Percentiles rank a stretch among this genome's conserved stretches.
phyloP scores from a whole-genome alignment of 2,113 vertebrate genomes.

The Etheostoma spectabile region DNA sequence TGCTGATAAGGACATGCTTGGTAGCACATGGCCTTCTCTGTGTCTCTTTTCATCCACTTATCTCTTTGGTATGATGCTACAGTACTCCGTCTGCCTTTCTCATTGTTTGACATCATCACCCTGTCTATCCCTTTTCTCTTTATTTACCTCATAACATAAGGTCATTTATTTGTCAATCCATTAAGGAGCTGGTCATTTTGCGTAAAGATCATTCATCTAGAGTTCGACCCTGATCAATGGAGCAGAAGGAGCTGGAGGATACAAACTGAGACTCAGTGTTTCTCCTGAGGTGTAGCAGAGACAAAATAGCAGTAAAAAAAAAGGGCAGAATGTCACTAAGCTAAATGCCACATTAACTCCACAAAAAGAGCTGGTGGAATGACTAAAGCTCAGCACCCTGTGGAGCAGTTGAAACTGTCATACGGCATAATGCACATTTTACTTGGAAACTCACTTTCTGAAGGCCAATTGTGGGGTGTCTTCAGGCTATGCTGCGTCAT shows the following conservation, averaged over 20 bases:
- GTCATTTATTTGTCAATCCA: constrained; percentile 1
- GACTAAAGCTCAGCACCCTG: constrained; percentile 64
- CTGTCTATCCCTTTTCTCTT: constrained; percentile 30
- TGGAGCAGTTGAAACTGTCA: constrained; percentile 73
- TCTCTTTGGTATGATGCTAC: constrained; percentile 45
- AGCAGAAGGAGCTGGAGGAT: constrained; percentile 15
- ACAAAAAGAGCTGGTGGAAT: constrained; percentile 59
- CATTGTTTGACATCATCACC: constrained; percentile 40
- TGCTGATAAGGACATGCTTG: constrained; percentile 71
- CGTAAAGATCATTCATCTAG: constrained; percentile 28
- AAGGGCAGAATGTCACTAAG: constrained; percentile 69
- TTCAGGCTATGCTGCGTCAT: constrained; percentile 58
- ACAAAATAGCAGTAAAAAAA: constrained; percentile 35
- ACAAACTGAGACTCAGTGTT: constrained; percentile 37
- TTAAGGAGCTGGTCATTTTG: constrained; percentile 19
- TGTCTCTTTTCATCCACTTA: constrained; percentile 69
- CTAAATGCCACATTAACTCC: constrained; percentile 77
- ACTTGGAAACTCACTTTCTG: constrained; percentile 62
- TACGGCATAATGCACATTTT: constrained; percentile 66
- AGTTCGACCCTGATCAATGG: constrained; percentile 45
- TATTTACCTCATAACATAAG: constrained; percentile 13
- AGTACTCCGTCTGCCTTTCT: constrained; percentile 20
- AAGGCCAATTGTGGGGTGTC: constrained; percentile 64
- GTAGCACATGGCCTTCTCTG: constrained; percentile 52
- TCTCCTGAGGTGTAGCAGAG: constrained; percentile 43